phyloP scores from a whole-genome alignment of 2,113 vertebrate genomes.

The Miniopterus natalensis region DNA sequence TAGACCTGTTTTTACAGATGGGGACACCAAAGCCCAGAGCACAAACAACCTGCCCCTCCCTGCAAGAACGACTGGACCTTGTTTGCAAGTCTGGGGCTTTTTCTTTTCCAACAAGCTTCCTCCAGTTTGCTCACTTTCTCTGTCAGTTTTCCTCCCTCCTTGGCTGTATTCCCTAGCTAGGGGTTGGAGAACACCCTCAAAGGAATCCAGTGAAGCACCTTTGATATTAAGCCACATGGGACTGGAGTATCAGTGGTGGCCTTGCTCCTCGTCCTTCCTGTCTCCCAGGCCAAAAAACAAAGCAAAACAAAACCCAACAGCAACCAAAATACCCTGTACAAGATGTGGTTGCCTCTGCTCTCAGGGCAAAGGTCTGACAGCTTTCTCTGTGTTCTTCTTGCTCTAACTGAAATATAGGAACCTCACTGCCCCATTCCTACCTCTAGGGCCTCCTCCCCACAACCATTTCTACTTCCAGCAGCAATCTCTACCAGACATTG shows the following conservation, averaged over 20 bases:
- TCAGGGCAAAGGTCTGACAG: not conserved
- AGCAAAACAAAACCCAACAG: not conserved
- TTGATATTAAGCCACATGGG: not conserved
- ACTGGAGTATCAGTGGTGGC: not conserved
- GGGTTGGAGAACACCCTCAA: not conserved
- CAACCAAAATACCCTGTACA: too few species aligned
- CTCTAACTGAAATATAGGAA: not conserved
- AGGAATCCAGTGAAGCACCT: not conserved
- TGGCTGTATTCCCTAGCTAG: not conserved
- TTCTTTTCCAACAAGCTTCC: not conserved
- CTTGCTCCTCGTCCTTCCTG: not conserved
- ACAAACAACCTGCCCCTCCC: not conserved
- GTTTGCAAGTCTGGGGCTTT: not conserved
- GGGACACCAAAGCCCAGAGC: not conserved
- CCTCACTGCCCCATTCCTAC: not conserved
- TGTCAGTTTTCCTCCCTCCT: not conserved
- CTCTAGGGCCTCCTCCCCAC: not conserved
- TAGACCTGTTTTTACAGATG: not conserved
- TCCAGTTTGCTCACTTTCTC: not conserved
- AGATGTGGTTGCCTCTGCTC: not conserved
- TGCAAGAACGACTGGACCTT: rapidly evolving
- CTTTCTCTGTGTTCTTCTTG: too few species aligned
- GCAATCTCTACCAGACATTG: not conserved
- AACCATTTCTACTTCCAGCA: not conserved
- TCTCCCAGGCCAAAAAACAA: not conserved